phyloP scores from a whole-genome alignment of 2,797 vertebrate species.

The Anguilla obscura region DNA sequence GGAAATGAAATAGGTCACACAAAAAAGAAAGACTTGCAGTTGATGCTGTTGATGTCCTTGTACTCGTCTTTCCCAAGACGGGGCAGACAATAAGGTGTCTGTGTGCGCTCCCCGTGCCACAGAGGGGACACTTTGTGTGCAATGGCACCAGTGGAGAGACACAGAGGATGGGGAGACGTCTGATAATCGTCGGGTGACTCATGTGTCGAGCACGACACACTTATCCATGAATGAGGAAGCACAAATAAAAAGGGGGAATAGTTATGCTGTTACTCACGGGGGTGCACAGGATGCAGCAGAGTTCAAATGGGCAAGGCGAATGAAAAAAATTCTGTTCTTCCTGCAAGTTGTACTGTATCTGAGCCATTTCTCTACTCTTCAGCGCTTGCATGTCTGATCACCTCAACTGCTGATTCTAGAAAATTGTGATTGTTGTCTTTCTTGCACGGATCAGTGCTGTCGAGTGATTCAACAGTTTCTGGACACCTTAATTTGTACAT shows the following conservation, averaged over 20 bases:
- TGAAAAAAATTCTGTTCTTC: neutral
- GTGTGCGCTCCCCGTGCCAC: conserved; percentile 65
- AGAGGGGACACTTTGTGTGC: conserved; percentile 60
- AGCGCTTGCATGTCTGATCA: neutral
- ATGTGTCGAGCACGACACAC: conserved; percentile 67
- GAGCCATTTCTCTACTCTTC: neutral
- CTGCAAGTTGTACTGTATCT: neutral
- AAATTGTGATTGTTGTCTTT: conserved; percentile 68
- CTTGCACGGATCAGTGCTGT: conserved; percentile 69
- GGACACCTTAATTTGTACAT: conserved; percentile 66
- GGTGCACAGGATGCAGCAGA: neutral
- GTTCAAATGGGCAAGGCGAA: conserved; percentile 54
- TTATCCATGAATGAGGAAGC: conserved; percentile 69
- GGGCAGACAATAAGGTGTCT: conserved; percentile 67
- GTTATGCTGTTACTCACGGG: conserved; percentile 47
- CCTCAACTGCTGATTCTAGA: neutral
- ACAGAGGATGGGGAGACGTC: conserved; percentile 49
- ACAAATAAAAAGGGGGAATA: conserved; percentile 54
- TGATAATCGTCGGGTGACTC: conserved; percentile 61
- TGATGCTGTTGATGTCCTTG: conserved; percentile 70
- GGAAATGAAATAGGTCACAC: neutral
- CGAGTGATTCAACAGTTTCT: conserved; percentile 69
- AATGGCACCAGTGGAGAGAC: conserved; percentile 64
- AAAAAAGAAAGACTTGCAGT: conserved; percentile 31
- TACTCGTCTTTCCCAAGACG: conserved; percentile 71